Percentiles rank a stretch among this genome's conserved stretches.
These are phyloP conservation scores for Ascidia mentula DNA, from an alignment of 23 tunicate genomes.

Conservation along the genomic window DNA sequence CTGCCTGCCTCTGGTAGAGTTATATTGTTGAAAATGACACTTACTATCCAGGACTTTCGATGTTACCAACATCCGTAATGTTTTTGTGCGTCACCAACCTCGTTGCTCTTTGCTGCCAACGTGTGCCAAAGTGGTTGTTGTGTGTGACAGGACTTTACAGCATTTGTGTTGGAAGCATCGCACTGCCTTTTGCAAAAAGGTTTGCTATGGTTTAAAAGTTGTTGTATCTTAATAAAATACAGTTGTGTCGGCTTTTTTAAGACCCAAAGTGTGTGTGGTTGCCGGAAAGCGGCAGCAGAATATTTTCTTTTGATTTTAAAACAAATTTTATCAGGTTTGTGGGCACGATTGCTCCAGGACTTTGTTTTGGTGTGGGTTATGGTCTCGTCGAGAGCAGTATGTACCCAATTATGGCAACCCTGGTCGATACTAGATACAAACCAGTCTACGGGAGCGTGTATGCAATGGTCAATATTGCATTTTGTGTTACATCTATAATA, in stretches of 20 bases:
- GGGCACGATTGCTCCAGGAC: conserved; percentile 47
- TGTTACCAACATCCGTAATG: conserved; percentile 50
- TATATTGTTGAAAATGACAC: too few species aligned
- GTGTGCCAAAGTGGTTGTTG: conserved; percentile 39
- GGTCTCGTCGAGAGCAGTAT: conserved; percentile 58
- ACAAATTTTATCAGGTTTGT: conserved; percentile 36
- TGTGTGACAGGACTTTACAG: conserved; percentile 29
- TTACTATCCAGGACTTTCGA: conserved; percentile 78
- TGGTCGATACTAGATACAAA: conserved; percentile 74
- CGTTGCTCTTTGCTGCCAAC: conserved; percentile 30
- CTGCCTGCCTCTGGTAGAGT: too few species aligned
- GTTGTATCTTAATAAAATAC: too few species aligned
- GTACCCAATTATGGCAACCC: conserved; percentile 68
- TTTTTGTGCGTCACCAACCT: conserved; percentile 42
- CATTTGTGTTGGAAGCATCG: conserved; percentile 21
- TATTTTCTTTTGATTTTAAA: too few species aligned
- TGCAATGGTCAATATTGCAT: conserved; percentile 65
- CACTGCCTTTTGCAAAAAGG: conserved; percentile 44
- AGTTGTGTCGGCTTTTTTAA: too few species aligned
- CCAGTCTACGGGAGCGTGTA: conserved; percentile 80
- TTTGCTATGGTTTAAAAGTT: too few species aligned
- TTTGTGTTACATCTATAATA: conserved; percentile 66
- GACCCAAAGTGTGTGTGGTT: too few species aligned
- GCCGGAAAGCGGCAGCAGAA: too few species aligned
- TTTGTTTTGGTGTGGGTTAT: conserved; percentile 46